Base-by-base conservation (phyloP, 2,888 invertebrate genomes). In the Agonopterix heracliana region DNA sequence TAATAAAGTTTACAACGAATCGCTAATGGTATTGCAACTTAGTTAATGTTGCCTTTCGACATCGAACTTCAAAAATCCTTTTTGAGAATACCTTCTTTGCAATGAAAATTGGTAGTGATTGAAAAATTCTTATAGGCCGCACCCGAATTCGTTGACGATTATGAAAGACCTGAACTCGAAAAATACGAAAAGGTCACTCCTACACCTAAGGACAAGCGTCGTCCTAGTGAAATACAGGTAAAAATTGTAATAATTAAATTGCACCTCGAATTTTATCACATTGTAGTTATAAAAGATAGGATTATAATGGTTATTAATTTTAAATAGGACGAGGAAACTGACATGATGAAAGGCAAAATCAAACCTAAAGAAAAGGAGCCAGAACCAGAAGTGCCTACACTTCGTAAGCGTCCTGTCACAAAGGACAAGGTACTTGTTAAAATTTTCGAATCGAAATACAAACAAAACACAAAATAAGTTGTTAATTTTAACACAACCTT, bases 161-260 rank as follows among this genome's bases (percentile, higher is more conserved):
- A 94, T 66, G 93, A 94, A 68, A 90, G 92, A 61, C 91, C 94
- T 0, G 91, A 90, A 58, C 83, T 94, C 47, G 93, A 94, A 71
- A 92, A 91, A 74, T 93, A 92, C 61, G 92, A 93, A 77, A 91
- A 91, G 63, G 54, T 79, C 50, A 70, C 78, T 57, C 81, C 86
- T 40, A 78, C 81, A 53, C 78, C 81, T 49, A 87, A 85, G 66
- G 81, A 82, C 46, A 88, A 87, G 66, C 78, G 74, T 57, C 75
- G 76, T 61, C 65, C 74, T 66, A 83, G 77, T 64, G 82, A 83
- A 11, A 74, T 66, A 57, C 69, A 87, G 88, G 87, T 87, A 83
- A 63, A 26, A 45, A 43, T 36, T 10, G 8, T 7, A 47, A 12
- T 26, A 40, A 2, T 9, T 38, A n/a, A 45, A 36, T 36, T 9